phyloP scores from a whole-genome alignment of 2,113 vertebrate genomes.

The Myiozetetes cayanensis region DNA sequence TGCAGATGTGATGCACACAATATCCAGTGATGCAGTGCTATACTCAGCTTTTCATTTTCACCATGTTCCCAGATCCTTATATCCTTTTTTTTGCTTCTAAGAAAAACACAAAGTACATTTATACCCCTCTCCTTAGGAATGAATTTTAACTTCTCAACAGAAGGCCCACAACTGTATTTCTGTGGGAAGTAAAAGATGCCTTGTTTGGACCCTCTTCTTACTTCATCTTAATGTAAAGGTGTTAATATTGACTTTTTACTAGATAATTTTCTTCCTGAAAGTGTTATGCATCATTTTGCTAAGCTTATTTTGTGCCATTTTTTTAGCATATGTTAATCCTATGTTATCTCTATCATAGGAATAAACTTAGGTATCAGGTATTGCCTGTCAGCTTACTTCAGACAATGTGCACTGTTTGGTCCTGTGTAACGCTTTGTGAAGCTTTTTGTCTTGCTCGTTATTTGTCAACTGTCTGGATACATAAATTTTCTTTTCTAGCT shows the following conservation, averaged over 20 bases:
- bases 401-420: background rate
- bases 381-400: background rate
- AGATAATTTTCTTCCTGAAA: background rate
- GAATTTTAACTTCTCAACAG: background rate
- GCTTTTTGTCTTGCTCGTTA: background rate
- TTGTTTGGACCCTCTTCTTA: background rate
- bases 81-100: background rate
- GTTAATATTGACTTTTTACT: background rate
- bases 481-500: background rate
- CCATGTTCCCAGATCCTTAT: background rate
- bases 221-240: background rate
- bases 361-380: background rate
- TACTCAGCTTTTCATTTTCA: conserved; percentile 1
- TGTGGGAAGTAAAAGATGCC: background rate
- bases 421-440: background rate
- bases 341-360: background rate
- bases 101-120: background rate
- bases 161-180: background rate
- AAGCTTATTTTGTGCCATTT: background rate
- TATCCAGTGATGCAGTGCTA: background rate
- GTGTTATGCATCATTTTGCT: background rate
- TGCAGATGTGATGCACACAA: background rate
- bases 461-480: background rate
- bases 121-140: background rate
- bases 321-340: background rate